Conservation (phyloP, 2,888 invertebrate species). For the Germaria angustata region DNA sequence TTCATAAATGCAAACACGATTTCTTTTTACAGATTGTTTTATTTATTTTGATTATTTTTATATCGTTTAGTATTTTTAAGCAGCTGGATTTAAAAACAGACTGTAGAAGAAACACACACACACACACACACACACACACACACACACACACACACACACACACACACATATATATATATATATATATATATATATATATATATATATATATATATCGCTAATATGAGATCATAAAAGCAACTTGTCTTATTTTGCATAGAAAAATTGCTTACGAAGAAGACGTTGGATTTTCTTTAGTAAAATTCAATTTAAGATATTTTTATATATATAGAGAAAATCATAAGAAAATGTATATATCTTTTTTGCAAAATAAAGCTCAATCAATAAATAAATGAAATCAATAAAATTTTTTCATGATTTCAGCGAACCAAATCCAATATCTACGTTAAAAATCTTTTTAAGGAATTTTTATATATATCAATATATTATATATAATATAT, state of each 20-base stretch:
- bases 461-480: too few species aligned
- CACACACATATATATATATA: too few species aligned
- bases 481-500: too few species aligned
- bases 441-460: too few species aligned
- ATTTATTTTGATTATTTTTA: conserved; percentile 2
- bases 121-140: too few species aligned
- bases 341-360: background rate
- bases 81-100: conserved; percentile 49
- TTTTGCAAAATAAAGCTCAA: background rate
- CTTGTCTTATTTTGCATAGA: background rate
- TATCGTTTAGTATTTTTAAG: conserved; percentile 21
- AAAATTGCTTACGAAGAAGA: background rate
- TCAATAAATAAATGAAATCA: too few species aligned
- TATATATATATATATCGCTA: background rate
- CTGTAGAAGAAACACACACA: background rate
- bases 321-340: background rate
- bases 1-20: conserved; percentile 7
- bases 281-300: background rate
- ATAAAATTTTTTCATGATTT: too few species aligned
- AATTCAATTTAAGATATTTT: background rate
- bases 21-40: background rate
- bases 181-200: too few species aligned
- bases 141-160: too few species aligned
- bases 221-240: background rate
- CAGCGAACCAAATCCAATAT: too few species aligned